A percentile compares a stretch with the other conserved stretches of the same genome.
Conservation (phyloP, 2,113 vertebrate genomes). For the Chauna torquata region DNA sequence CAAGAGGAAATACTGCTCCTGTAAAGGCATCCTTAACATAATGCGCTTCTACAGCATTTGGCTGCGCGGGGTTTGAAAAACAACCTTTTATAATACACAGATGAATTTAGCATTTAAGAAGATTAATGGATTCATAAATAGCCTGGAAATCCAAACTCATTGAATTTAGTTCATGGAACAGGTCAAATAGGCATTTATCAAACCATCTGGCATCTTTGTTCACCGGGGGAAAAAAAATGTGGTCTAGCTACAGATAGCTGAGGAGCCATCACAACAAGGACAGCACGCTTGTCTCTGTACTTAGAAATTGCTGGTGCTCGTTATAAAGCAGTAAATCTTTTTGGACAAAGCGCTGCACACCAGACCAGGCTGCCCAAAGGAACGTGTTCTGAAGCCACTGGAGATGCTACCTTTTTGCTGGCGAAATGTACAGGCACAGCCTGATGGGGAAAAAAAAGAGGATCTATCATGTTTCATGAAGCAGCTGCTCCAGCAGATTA, state of each 20-base stretch:
- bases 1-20: conserved; percentile 27
- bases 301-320: neutral
- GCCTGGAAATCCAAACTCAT: conserved; percentile 74
- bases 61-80: conserved; percentile 64
- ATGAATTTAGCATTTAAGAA: conserved; percentile 77
- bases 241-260: neutral
- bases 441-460: neutral
- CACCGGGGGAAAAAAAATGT: neutral
- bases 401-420: neutral
- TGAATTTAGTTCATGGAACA: conserved; percentile 65
- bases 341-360: neutral
- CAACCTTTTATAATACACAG: conserved; percentile 59
- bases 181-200: conserved; percentile 63
- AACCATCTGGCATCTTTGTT: conserved; percentile 51
- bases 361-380: neutral
- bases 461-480: neutral
- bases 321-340: neutral
- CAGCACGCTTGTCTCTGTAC: neutral
- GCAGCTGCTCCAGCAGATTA: neutral
- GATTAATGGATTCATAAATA: conserved; percentile 82
- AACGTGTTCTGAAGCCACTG: neutral
- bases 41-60: conserved; percentile 27
- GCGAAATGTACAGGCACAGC: neutral
- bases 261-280: neutral
- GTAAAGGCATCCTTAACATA: conserved; percentile 51